phyloP scores from a whole-genome alignment of 1,140 invertebrate genomes.

The Gonioctena quinquepunctata region DNA sequence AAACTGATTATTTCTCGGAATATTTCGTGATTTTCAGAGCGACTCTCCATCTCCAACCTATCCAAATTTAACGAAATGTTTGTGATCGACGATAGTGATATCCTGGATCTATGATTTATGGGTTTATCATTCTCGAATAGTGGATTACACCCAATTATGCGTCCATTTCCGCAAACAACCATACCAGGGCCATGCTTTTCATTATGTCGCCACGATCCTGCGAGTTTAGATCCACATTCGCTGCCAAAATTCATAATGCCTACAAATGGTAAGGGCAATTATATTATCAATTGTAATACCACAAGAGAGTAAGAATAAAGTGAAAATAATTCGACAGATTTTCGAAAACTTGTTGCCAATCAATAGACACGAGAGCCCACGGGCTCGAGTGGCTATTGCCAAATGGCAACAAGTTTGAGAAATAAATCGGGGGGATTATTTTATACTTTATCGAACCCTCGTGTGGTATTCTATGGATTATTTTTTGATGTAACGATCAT shows the following conservation, averaged over 20 bases:
- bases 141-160: conserved; percentile 56
- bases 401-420: no score
- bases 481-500: no score
- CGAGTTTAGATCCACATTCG: conserved; percentile 59
- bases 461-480: no score
- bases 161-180: conserved; percentile 61
- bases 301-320: no score
- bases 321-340: no score
- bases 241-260: conserved; percentile 58
- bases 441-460: no score
- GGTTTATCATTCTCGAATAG: conserved; percentile 60
- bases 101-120: background rate
- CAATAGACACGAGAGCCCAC: no score
- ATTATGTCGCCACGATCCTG: conserved; percentile 60
- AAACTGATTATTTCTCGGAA: background rate
- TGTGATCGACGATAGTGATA: background rate
- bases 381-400: no score
- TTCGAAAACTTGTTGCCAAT: no score
- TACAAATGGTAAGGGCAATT: no score
- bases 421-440: no score
- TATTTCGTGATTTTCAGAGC: background rate
- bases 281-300: no score
- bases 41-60: background rate
- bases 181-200: conserved; percentile 62
- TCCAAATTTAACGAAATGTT: background rate